Evolutionary conservation across 1,140 invertebrate genomes (phyloP).

Genomic region (Drosophila kurseongensis): DNA sequence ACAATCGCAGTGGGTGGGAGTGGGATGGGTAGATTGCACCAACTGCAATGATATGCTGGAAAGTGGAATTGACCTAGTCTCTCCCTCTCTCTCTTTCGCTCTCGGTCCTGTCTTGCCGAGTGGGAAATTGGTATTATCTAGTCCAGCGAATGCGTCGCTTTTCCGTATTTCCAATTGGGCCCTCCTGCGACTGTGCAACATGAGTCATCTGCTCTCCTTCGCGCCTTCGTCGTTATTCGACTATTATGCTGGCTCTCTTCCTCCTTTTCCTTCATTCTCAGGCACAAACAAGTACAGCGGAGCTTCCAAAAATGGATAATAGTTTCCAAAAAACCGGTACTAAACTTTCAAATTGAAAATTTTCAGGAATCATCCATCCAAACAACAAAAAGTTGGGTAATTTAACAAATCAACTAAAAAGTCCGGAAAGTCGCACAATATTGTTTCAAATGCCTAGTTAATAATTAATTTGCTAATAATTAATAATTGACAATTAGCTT

Average conservation of each 20-base stretch:
- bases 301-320: background rate
- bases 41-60: constrained; percentile 53
- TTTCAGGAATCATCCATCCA: too few species aligned
- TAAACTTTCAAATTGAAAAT: too few species aligned
- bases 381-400: too few species aligned
- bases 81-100: background rate
- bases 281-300: constrained; percentile 15
- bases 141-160: constrained; percentile 15
- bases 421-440: too few species aligned
- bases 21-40: constrained; percentile 19
- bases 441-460: too few species aligned
- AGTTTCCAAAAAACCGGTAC: background rate
- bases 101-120: constrained; percentile 11
- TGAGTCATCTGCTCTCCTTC: constrained; percentile 53
- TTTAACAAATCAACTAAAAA: too few species aligned
- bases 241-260: constrained; percentile 33
- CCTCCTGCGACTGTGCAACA: constrained; percentile 55
- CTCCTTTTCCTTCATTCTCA: constrained; percentile 14
- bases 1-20: background rate
- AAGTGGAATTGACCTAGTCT: constrained; percentile 48
- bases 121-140: constrained; percentile 21
- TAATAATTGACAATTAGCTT: too few species aligned
- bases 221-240: constrained; percentile 34
- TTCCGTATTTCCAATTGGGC: constrained; percentile 51
- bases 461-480: too few species aligned